Base-by-base conservation (phyloP, 2,888 invertebrate genomes). In the Morpho deidamia region DNA sequence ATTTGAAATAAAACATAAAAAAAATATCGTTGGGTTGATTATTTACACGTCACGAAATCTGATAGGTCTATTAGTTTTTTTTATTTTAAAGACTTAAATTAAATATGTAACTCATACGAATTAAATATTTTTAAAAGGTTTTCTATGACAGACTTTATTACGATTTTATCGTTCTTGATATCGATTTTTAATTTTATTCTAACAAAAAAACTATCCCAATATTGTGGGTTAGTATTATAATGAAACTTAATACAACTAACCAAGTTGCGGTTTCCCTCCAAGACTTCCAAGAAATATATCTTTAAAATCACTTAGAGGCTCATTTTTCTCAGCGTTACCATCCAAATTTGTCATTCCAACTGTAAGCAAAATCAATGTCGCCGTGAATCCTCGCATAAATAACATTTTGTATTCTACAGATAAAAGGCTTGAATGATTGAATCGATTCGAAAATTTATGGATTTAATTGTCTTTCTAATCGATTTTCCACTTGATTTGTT, bases 241-340 rank as follows among this genome's bases (percentile, higher is more conserved):
- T n/a, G 11, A 35, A 33, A 4, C 35, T 11, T 10, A 44, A 37
- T 9, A 33, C 49, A 57, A 71, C 71, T 68, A 65, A 79, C 76
- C 74, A 2, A 74, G 63, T 8, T 63, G 62, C 8, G 70, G 68
- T 55, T 56, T 71, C 7, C 62, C 62, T n/a, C 54, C 53, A n/a
- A 37, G 32, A 11, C 66, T 68, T 8, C 65, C 61, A n/a, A 64
- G 35, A 64, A 78, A 79, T 38, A 75, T 57, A 53, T 79, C 78
- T 40, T 65, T 68, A 50, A 63, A 75, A 8, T 50, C 37, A 11
- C 23, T 46, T 4, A 46, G 23, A n/a, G 7, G n/a, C 37, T 37
- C 23, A 32, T 23, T 5, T 11, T 38, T 11, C 9, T 38, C 0
- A 42, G 32, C 7, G 23, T 32, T 7, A 38, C 38, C 38, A 11